Conservation (phyloP, 2,113 vertebrate genomes). For the Rhinopithecus roxellana region DNA sequence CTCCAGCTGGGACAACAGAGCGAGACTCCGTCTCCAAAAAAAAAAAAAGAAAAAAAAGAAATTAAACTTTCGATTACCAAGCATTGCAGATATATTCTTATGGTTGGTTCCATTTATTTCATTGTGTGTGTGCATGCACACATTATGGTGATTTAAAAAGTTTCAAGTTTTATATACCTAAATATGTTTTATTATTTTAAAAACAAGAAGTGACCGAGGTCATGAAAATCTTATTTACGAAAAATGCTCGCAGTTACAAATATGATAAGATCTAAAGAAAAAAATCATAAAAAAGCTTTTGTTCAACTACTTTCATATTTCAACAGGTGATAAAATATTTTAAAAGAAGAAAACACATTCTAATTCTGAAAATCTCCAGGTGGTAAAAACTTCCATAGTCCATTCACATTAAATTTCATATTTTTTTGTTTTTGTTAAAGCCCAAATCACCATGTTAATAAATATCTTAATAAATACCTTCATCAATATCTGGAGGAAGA, state of each 20-base stretch:
- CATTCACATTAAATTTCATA: not conserved
- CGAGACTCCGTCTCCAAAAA: too few species aligned
- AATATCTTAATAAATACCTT: constrained; percentile 84
- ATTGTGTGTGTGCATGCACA: not conserved
- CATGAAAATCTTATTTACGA: not conserved
- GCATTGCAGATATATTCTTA: not conserved
- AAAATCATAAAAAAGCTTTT: not conserved
- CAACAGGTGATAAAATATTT: not conserved
- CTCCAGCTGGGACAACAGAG: too few species aligned
- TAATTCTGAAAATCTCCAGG: not conserved
- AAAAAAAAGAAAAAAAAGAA: not conserved
- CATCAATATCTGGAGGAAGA: constrained; percentile 97
- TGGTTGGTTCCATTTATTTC: not conserved
- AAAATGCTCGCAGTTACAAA: not conserved
- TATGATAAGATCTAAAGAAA: not conserved
- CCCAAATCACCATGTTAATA: constrained; percentile 32
- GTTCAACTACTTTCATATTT: not conserved
- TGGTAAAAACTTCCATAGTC: not conserved
- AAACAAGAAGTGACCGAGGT: not conserved
- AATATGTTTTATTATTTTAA: not conserved
- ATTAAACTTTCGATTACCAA: not conserved
- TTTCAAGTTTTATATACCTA: not conserved
- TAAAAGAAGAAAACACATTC: not conserved
- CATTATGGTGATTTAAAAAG: not conserved
- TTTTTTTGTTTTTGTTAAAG: not conserved